Evolutionary conservation across 2,888 invertebrate species (phyloP).

Genomic region (Dicyrtoma fusca): DNA sequence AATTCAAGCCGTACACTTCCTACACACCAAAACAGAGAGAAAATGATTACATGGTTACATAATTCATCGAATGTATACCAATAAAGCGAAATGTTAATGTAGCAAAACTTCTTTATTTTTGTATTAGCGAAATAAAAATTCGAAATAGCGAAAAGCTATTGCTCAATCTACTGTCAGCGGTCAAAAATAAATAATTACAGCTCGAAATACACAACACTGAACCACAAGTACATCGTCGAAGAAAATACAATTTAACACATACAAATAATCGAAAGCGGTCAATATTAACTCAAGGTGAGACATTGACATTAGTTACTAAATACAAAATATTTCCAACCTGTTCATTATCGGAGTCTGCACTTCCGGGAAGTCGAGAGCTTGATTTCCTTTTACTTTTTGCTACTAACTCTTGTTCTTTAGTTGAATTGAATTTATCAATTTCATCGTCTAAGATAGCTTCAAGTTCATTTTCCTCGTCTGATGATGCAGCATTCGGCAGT

Average conservation of each 20-base stretch:
- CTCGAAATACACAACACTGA: too few species aligned
- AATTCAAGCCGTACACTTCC: conserved; percentile 25
- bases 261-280: too few species aligned
- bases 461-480: conserved; percentile 51
- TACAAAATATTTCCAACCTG: conserved; percentile 28
- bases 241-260: neutral
- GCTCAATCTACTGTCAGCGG: too few species aligned
- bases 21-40: neutral
- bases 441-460: conserved; percentile 55
- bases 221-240: too few species aligned
- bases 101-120: neutral
- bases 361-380: conserved; percentile 20
- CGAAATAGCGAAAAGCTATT: too few species aligned
- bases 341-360: conserved; percentile 47
- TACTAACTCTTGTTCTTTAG: conserved; percentile 44
- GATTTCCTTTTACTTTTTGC: conserved; percentile 39
- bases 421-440: conserved; percentile 52
- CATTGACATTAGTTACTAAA: neutral
- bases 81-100: neutral
- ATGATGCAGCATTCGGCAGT: conserved; percentile 46
- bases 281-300: neutral
- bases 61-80: neutral
- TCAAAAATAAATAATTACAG: too few species aligned
- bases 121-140: neutral
- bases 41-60: neutral